phyloP scores from a whole-genome alignment of 2,888 invertebrate species.

The Harpalus rufipes region DNA sequence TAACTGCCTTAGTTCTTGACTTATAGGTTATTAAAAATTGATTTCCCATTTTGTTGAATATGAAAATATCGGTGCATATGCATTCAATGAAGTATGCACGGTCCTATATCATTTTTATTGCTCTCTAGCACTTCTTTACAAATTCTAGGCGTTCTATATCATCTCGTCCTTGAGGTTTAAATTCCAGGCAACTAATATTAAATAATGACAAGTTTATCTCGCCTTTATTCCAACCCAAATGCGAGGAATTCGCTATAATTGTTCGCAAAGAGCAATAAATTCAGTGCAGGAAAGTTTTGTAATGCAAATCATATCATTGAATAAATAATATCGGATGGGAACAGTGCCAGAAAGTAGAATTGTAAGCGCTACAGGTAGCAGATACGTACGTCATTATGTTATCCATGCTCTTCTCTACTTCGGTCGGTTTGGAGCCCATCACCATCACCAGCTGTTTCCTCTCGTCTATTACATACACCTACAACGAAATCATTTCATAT shows the following conservation, averaged over 20 bases:
- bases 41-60: constrained; percentile 6
- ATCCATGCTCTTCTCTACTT: constrained; percentile 85
- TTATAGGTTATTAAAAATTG: constrained; percentile 7
- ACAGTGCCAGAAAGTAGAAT: constrained; percentile 29
- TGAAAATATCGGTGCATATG: constrained; percentile 5
- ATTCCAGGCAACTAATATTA: constrained; percentile 27
- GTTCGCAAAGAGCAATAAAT: constrained; percentile 53
- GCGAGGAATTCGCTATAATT: constrained; percentile 41
- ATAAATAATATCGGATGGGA: constrained; percentile 59
- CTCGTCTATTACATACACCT: constrained; percentile 91
- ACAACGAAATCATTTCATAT: constrained; percentile 55
- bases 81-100: constrained; percentile 1
- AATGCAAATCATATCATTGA: constrained; percentile 53
- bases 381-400: constrained; percentile 83
- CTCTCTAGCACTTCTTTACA: not conserved
- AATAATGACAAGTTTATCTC: constrained; percentile 40
- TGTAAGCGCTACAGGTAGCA: constrained; percentile 44
- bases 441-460: constrained; percentile 89
- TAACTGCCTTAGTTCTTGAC: constrained; percentile 1
- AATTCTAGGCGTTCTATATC: not conserved
- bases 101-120: constrained; percentile 3
- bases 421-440: constrained; percentile 86
- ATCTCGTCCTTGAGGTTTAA: not conserved
- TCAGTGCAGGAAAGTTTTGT: constrained; percentile 20
- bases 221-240: constrained; percentile 41